phyloP scores from a whole-genome alignment of 2,797 vertebrate genomes.

The Myripristis murdjan region DNA sequence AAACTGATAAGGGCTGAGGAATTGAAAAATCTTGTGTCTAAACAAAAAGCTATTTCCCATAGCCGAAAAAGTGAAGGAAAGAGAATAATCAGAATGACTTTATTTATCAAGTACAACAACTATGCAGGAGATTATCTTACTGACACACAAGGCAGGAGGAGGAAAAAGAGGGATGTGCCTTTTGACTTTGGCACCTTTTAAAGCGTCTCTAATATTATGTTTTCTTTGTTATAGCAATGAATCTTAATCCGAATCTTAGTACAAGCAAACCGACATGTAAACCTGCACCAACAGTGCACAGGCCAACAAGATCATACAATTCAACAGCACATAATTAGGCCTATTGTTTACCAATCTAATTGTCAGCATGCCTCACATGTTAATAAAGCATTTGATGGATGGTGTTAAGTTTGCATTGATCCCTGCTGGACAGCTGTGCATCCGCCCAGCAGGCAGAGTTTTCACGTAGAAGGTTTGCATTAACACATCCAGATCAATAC shows the following conservation, averaged over 20 bases:
- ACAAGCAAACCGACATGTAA: neutral
- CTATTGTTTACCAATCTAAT: neutral
- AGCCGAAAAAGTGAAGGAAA: neutral
- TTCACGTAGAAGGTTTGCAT: slow-evolving; percentile 39
- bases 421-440: neutral
- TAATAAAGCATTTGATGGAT: slow-evolving; percentile 19
- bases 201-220: neutral
- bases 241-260: neutral
- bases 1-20: neutral
- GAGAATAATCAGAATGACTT: neutral
- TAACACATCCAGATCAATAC: slow-evolving; percentile 53
- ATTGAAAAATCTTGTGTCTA: neutral
- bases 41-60: neutral
- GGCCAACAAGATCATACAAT: neutral
- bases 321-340: slow-evolving; percentile 16
- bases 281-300: neutral
- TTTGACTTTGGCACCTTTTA: neutral
- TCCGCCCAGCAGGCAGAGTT: slow-evolving; percentile 9
- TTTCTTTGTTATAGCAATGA: too few species aligned
- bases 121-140: neutral
- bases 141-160: neutral
- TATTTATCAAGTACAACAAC: neutral
- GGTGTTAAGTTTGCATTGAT: slow-evolving; percentile 10
- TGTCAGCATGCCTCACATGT: neutral
- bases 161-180: neutral